Percentiles rank a stretch among this genome's conserved stretches.
These are phyloP conservation scores for Sphecodes monilicornis DNA, from an alignment of 2,888 invertebrate species.

Conservation along the genomic window DNA sequence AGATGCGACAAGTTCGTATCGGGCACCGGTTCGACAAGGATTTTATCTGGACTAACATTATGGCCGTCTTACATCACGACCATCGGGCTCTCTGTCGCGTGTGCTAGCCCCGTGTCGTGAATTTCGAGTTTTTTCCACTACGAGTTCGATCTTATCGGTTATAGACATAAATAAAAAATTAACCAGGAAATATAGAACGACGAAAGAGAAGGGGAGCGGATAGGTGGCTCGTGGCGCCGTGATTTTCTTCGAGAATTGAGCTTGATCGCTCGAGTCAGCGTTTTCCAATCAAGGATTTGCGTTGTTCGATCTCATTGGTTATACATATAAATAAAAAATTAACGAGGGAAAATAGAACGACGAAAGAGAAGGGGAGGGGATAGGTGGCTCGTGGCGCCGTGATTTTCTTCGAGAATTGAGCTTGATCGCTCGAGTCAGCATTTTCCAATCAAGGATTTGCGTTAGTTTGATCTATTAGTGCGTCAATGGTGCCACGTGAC, in stretches of 20 bases:
- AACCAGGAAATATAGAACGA: not conserved
- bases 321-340: not conserved
- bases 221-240: not conserved
- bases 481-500: slow-evolving; percentile 11
- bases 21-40: slow-evolving; percentile 36
- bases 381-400: not conserved
- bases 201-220: not conserved
- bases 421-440: slow-evolving; percentile 1
- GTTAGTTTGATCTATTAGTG: not conserved
- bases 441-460: slow-evolving; percentile 10
- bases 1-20: slow-evolving; percentile 48
- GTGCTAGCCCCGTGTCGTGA: slow-evolving; percentile 25
- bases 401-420: slow-evolving; percentile 12
- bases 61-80: slow-evolving; percentile 62
- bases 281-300: slow-evolving; percentile 10
- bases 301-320: not conserved
- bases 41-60: slow-evolving; percentile 62
- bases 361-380: not conserved
- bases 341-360: not conserved
- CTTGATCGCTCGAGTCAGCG: slow-evolving; percentile 2
- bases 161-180: not conserved
- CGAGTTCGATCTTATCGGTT: slow-evolving; percentile 37
- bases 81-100: slow-evolving; percentile 23
- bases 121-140: slow-evolving; percentile 47
- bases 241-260: slow-evolving; percentile 12